phyloP scores from a whole-genome alignment of 2,888 invertebrate genomes.

The Drosophila ezoana region DNA sequence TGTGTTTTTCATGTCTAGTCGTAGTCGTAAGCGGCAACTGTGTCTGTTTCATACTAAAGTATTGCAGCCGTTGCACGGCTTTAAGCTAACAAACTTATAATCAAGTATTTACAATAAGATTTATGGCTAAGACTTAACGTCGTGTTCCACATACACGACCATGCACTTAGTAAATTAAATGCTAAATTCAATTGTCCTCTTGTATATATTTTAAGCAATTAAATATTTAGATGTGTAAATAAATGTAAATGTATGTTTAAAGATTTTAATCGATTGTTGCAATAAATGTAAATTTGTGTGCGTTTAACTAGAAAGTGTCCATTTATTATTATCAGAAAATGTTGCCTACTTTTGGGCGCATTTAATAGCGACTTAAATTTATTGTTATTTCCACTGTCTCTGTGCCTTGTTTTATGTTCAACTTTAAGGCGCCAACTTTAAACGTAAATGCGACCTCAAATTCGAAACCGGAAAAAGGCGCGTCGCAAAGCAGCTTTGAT shows the following conservation, averaged over 20 bases:
- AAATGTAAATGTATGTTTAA: slow-evolving; percentile 53
- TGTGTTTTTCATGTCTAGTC: slow-evolving; percentile 58
- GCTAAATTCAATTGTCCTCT: slow-evolving; percentile 23
- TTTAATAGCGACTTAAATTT: background rate
- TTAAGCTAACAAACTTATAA: slow-evolving; percentile 57
- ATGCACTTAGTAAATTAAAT: slow-evolving; percentile 13
- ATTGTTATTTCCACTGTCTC: background rate
- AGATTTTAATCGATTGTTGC: slow-evolving; percentile 47
- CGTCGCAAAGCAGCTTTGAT: slow-evolving; percentile 18
- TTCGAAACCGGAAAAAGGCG: slow-evolving; percentile 39
- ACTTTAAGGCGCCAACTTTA: slow-evolving; percentile 47
- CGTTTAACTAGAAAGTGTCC: slow-evolving; percentile 29
- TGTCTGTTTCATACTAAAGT: slow-evolving; percentile 55
- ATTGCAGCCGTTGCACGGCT: slow-evolving; percentile 70
- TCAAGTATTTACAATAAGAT: slow-evolving; percentile 30
- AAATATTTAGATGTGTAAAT: slow-evolving; percentile 61
- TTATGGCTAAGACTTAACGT: slow-evolving; percentile 28
- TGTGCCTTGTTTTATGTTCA: slow-evolving; percentile 13
- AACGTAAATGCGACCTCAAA: slow-evolving; percentile 39
- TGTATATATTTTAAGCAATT: slow-evolving; percentile 41
- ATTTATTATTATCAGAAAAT: slow-evolving; percentile 26
- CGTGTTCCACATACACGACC: slow-evolving; percentile 25
- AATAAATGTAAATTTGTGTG: slow-evolving; percentile 67
- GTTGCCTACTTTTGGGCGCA: slow-evolving; percentile 19
- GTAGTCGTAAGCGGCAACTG: slow-evolving; percentile 30